phyloP scores from a whole-genome alignment of 2,888 invertebrate genomes.

The Junonia oenone region DNA sequence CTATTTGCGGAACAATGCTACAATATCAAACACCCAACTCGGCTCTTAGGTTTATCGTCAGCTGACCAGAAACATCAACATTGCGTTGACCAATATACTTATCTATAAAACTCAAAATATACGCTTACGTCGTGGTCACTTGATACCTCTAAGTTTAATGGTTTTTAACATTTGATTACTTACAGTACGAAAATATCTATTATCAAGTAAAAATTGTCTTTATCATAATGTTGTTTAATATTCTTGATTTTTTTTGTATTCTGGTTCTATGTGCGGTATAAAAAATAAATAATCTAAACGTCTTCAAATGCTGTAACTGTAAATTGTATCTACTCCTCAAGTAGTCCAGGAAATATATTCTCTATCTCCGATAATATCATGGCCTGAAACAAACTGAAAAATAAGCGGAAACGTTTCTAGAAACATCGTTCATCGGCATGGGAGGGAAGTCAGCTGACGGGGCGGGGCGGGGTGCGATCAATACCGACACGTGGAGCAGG shows the following conservation, averaged over 20 bases:
- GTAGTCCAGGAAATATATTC: not conserved
- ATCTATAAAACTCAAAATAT: not conserved
- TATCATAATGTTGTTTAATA: no score
- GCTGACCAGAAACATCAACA: constrained; percentile 9
- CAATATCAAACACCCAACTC: constrained; percentile 30
- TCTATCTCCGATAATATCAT: not conserved
- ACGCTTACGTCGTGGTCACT: not conserved
- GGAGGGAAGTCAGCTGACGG: constrained; percentile 27
- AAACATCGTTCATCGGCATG: constrained; percentile 16
- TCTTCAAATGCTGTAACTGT: no score
- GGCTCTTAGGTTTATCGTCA: constrained; percentile 7
- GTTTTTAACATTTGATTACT: no score
- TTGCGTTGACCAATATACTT: constrained; percentile 1
- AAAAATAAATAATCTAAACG: no score
- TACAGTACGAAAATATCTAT: no score
- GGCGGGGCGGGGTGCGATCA: constrained; percentile 37
- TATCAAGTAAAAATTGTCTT: no score
- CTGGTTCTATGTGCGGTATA: no score
- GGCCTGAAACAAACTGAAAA: not conserved
- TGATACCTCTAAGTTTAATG: not conserved
- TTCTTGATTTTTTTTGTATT: no score
- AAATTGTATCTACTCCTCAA: no score
- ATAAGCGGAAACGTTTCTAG: constrained; percentile 3
- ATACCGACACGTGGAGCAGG: constrained; percentile 44
- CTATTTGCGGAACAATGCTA: constrained; percentile 63